Evolutionary conservation across 30 jellyfish, hydroid and myxozoan species (phyloP), one percentile per base, ranked within the genome.

Genomic region (Hydractinia echinata): DNA sequence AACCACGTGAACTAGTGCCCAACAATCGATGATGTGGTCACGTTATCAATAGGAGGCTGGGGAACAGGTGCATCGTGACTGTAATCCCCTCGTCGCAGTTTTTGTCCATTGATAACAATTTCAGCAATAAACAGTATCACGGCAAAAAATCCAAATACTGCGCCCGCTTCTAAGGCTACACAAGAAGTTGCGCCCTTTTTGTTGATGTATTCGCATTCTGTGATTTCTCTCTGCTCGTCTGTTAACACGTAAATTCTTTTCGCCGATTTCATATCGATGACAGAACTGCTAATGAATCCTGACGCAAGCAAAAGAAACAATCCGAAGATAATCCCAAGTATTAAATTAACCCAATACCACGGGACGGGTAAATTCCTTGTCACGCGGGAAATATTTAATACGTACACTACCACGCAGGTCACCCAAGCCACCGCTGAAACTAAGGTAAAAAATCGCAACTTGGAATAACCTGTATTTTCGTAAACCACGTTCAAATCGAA

Each of bases 361-460:
- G 97, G 96, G 10, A 91, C 87, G 18, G 96, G 96, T 10, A 84
- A 82, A 52, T 88, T 81, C 60, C 79, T 72, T n/a, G 97, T 82
- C 72, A 86, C 10, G 76, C 90, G 72, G 18, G 83, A 72, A 50
- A 86, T 11, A n/a, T 86, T 78, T 76, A 91, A 74, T 53, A 86
- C 10, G 77, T 85, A 86, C 11, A 82, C 72, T n/a, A 83, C 30
- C 49, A 86, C 67, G 44, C 82, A 89, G 4, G 86, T 54, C 15
- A 85, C 51, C 95, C 90, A 82, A 0, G 95, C 94, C 50, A 87
- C 79, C 21, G 77, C 84, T 8, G 95, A 61, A 10, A 91, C 97
- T 39, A 86, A 68, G 7, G 85, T 78, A 86, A 84, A 85, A 76
- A 91, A 91, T 73, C 89, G 94, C 14, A 87, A 50, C 10, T 92